phyloP scores from a whole-genome alignment of 35 echinoderm and acorn worm genomes.

The Ptychodera flava region DNA sequence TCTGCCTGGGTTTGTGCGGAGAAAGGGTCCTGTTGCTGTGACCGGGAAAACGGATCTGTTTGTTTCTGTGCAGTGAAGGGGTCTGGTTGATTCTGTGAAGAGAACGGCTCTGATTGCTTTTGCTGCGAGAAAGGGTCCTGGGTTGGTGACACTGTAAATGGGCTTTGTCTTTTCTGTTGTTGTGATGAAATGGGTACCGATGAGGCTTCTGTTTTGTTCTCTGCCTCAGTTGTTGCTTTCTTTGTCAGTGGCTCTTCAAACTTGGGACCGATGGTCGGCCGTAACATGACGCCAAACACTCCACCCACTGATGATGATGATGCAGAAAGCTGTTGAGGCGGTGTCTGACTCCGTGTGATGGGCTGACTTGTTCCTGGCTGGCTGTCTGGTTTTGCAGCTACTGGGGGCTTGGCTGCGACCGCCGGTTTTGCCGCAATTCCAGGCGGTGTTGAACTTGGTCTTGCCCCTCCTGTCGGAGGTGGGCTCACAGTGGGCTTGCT shows the following conservation, averaged over 20 bases:
- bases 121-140: not conserved
- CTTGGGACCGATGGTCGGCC: not conserved
- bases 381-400: not conserved
- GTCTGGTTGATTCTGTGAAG: not conserved
- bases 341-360: not conserved
- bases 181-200: not conserved
- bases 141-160: not conserved
- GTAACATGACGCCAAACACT: not conserved
- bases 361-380: not conserved
- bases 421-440: not conserved
- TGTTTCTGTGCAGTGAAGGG: not conserved
- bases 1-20: not conserved
- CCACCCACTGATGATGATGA: not conserved
- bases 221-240: not conserved
- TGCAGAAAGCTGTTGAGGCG: not conserved
- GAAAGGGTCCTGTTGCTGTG: too few species aligned
- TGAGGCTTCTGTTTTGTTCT: not conserved
- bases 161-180: not conserved
- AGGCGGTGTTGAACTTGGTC: not conserved
- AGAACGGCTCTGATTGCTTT: not conserved
- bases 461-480: not conserved
- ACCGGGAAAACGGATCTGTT: not conserved
- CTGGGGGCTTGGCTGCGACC: not conserved
- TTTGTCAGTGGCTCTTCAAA: not conserved
- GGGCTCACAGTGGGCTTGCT: not conserved